Percentiles rank a stretch among this genome's conserved stretches.
These are phyloP conservation scores for Arothron firmamentum DNA, from an alignment of 2,113 vertebrate genomes.

Conservation along the genomic window DNA sequence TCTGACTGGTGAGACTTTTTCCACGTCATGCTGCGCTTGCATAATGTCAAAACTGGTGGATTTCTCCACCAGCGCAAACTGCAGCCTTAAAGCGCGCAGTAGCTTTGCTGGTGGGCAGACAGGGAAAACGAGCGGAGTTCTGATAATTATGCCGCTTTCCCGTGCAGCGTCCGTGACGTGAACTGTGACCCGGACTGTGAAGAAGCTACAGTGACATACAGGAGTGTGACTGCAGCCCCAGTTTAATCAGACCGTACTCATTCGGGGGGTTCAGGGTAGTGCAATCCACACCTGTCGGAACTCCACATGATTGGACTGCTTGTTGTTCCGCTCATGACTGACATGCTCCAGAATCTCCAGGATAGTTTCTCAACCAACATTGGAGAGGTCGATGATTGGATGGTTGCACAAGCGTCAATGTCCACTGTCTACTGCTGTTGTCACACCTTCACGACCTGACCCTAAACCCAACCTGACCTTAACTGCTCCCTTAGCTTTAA, in stretches of 20 bases:
- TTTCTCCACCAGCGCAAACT: slow-evolving; percentile 7
- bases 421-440: no score
- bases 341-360: no score
- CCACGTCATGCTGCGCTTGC: slow-evolving; percentile 16
- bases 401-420: no score
- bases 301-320: background rate
- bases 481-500: no score
- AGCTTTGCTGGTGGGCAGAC: slow-evolving; percentile 5
- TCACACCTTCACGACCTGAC: no score
- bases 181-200: slow-evolving; percentile 15
- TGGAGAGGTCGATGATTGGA: no score
- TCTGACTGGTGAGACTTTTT: slow-evolving; percentile 29
- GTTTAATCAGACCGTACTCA: slow-evolving; percentile 6
- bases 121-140: background rate
- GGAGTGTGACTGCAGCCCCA: background rate
- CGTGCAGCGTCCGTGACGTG: slow-evolving; percentile 8
- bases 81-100: slow-evolving; percentile 9
- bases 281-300: background rate
- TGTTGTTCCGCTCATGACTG: no score
- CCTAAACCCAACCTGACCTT: no score
- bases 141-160: slow-evolving; percentile 25
- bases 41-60: slow-evolving; percentile 29
- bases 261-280: background rate
- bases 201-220: slow-evolving; percentile 2
- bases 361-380: no score